These are phyloP conservation scores for Turnix velox DNA, from an alignment of 2,113 vertebrate genomes.

Conservation along the genomic window DNA sequence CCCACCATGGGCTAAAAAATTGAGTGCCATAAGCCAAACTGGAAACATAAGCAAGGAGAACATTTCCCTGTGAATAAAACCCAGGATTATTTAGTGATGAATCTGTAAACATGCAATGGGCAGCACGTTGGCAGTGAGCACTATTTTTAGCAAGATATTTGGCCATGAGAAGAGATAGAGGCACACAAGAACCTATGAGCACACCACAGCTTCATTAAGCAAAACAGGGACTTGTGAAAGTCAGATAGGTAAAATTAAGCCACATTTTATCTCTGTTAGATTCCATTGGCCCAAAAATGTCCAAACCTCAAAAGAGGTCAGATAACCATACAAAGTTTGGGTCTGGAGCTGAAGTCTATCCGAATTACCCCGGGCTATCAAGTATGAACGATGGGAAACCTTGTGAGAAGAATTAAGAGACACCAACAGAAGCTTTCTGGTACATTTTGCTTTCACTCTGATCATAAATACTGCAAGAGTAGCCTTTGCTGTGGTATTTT, in stretches of 20 bases:
- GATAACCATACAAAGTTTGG: slow-evolving; percentile 52
- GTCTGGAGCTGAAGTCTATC: slow-evolving; percentile 47
- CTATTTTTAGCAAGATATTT: neutral
- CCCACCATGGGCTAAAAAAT: neutral
- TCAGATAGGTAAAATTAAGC: slow-evolving; percentile 52
- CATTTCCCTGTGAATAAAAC: neutral
- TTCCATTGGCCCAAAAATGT: slow-evolving; percentile 58
- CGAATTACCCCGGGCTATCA: slow-evolving; percentile 30
- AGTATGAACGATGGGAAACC: slow-evolving; percentile 51
- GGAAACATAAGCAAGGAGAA: neutral
- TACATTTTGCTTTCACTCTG: slow-evolving; percentile 42
- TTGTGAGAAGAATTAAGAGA: slow-evolving; percentile 21
- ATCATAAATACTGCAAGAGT: slow-evolving; percentile 64
- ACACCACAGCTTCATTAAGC: slow-evolving; percentile 46
- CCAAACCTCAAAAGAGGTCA: slow-evolving; percentile 61
- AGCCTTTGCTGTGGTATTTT: slow-evolving; percentile 54
- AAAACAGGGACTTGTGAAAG: slow-evolving; percentile 51
- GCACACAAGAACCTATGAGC: neutral
- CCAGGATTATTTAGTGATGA: neutral
- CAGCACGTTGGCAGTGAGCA: neutral
- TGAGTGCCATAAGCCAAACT: neutral
- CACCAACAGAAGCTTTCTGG: slow-evolving; percentile 49
- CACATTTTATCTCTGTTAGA: slow-evolving; percentile 48
- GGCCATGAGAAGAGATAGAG: neutral
- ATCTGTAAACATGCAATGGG: neutral